Evolutionary conservation across 2,113 vertebrate species (phyloP), one percentile per base, ranked within the genome.

Genomic region (Indicator maculatus): DNA sequence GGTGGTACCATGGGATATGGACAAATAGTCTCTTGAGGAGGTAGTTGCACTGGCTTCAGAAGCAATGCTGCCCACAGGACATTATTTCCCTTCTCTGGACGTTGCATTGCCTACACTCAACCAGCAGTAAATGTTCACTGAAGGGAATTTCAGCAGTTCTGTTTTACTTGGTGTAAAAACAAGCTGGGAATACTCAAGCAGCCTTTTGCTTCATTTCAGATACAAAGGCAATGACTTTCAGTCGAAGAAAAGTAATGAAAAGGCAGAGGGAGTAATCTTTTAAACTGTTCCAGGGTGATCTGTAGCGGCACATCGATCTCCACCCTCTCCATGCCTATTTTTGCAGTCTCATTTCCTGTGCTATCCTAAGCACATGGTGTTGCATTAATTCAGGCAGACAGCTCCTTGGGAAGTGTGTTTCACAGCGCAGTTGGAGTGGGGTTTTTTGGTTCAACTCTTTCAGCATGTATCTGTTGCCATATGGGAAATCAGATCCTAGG

Each of bases 301-400:
- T 45, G 18, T 28, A 41, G 83, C 47, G 86, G 65, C 86, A 36
- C 33, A 81, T 83, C 76, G n/a, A 75, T 84, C 90, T 94, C 92
- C 4, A 0, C 90, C 88, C 60, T 81, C 83, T 15, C 61, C 11
- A 0, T 80, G 60, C 56, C 85, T 93, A 67, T 96, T 95, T 95
- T 94, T 94, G 91, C 84, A 60, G 11, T 30, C 77, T 92, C 82
- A 52, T 93, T 91, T 93, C 86, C 82, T 91, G 81, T 18, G 67
- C 44, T 86, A 38, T 59, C 36, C 56, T 13, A 6, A 83, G 81
- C 74, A 55, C 81, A 53, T 2, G 2, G 67, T 1, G 3, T 83
- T 87, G 71, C 30, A 15, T 74, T 94, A 89, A 94, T 89, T 90
- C 81, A 66, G 75, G 84, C 82, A 95, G 89, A 95, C 95, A 83